Evolutionary conservation across 2,113 vertebrate species (phyloP).

Genomic region (Tachycineta bicolor): DNA sequence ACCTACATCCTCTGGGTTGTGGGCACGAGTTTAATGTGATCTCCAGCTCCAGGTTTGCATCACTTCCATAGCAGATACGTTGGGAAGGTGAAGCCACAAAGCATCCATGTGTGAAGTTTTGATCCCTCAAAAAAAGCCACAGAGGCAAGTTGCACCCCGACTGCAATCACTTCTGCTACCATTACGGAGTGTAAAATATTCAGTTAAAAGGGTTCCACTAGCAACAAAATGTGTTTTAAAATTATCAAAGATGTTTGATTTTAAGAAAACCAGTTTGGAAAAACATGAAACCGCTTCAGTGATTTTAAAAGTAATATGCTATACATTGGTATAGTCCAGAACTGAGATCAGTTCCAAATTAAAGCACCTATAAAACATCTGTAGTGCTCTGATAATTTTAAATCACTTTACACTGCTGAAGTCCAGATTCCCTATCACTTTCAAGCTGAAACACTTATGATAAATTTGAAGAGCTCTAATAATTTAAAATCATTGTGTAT

Average conservation of each 20-base stretch:
- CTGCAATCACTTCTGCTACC: not conserved
- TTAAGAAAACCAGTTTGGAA: conserved; percentile 5
- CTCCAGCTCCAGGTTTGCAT: not conserved
- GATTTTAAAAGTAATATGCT: conserved; percentile 42
- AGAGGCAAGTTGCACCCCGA: conserved; percentile 14
- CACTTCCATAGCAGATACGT: not conserved
- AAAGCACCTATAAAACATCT: conserved; percentile 72
- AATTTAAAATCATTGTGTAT: conserved; percentile 74
- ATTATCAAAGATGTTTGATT: conserved; percentile 50
- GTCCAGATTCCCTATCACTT: conserved; percentile 69
- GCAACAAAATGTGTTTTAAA: conserved; percentile 54
- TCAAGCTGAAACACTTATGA: conserved; percentile 65
- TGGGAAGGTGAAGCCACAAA: not conserved
- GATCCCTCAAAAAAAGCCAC: not conserved
- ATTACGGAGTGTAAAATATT: conserved; percentile 17
- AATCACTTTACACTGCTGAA: conserved; percentile 63
- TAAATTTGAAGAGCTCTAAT: conserved; percentile 77
- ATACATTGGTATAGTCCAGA: conserved; percentile 40
- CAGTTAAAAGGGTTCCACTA: conserved; percentile 48
- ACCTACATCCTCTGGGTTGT: not conserved
- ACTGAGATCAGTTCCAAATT: conserved; percentile 65
- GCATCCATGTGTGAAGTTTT: rapidly evolving
- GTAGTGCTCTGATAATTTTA: conserved; percentile 70
- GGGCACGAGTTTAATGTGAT: not conserved
- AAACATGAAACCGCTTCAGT: conserved; percentile 17